Percentiles rank a stretch among this genome's conserved stretches.
These are phyloP conservation scores for Enteromius argenteus DNA, from an alignment of 2,797 vertebrate genomes.

Conservation along the genomic window DNA sequence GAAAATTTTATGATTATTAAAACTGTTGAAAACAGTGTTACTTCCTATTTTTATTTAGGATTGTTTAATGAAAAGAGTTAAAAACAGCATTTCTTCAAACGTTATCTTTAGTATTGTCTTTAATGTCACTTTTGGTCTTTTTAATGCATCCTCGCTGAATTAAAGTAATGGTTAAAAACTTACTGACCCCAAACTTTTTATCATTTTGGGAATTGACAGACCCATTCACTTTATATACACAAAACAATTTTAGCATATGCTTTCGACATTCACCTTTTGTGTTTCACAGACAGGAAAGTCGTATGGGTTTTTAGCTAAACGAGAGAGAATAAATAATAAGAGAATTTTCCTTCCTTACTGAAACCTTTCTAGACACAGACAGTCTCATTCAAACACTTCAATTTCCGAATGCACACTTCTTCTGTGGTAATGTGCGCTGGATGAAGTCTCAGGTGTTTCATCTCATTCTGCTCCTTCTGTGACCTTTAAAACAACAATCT, in stretches of 20 bases:
- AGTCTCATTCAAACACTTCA: neutral
- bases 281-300: neutral
- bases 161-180: neutral
- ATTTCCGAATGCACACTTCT: neutral
- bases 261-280: neutral
- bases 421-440: neutral
- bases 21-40: too few species aligned
- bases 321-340: neutral
- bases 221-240: neutral
- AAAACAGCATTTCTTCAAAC: neutral
- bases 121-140: neutral
- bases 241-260: neutral
- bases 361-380: neutral
- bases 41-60: neutral
- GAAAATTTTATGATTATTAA: neutral
- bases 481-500: constrained; percentile 39
- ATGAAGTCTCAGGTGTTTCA: constrained; percentile 33
- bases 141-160: neutral
- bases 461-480: constrained; percentile 23
- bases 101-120: too few species aligned
- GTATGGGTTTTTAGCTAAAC: neutral
- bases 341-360: neutral
- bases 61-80: neutral
- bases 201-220: neutral
- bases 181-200: too few species aligned